Evolutionary conservation across 2,888 invertebrate genomes (phyloP), one percentile per base, ranked within the genome.

Genomic region (Nymphalis polychloros): DNA sequence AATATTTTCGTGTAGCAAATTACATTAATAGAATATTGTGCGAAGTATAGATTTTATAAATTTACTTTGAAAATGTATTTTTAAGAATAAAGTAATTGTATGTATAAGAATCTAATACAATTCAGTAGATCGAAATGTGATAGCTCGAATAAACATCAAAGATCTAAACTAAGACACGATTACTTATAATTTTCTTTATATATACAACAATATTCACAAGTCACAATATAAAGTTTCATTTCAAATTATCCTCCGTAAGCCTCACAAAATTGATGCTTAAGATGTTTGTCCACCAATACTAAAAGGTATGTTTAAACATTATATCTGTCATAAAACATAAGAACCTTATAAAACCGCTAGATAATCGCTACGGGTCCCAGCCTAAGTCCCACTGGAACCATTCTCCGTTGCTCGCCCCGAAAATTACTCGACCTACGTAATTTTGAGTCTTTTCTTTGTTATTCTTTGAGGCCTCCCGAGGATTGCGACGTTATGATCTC

Each of bases 401-500:
- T 89, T 87, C 82, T 78, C 76, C 79, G 82, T 82, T 81, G 84
- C 85, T 86, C 87, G 88, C 89, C 91, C 88, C 84, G 83, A 88
- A 92, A 92, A 92, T 92, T 92, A 92, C 91, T 85, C 85, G 88
- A 80, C 85, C 87, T 83, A 79, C 86, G 89, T 92, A 92, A 92
- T 92, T 90, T 88, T 88, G 86, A 86, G 85, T 85, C 84, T 89
- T 87, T 88, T 90, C 89, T 87, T 90, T 90, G 89, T 90, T 90
- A 90, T 91, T 88, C 89, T 88, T 89, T 85, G 85, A 85, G 84
- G 83, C 85, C 89, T 82, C 87, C 82, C 81, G 91, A 89, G 90
- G 85, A 86, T 88, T 83, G 86, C 86, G 85, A 88, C 86, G 89
- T 90, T 91, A 92, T 90, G 90, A 91, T 91, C 90, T 90, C 91